Percentiles rank a stretch among this genome's conserved stretches.
These are phyloP conservation scores for Oxyteleia sp. DNA, from an alignment of 2,888 invertebrate species.

Conservation along the genomic window DNA sequence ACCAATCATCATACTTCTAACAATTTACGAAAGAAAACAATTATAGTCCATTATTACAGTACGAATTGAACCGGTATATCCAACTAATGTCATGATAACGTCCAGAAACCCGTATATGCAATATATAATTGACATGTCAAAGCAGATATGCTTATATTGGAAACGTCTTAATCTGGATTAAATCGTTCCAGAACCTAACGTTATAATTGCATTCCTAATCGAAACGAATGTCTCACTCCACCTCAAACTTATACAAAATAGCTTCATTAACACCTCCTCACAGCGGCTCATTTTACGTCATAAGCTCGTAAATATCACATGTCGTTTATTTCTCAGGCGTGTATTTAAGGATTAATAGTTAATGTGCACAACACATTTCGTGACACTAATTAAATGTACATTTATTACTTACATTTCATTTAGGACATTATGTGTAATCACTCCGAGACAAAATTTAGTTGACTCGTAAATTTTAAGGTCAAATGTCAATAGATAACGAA, in stretches of 20 bases:
- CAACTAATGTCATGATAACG: conserved; percentile 31
- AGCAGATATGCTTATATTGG: conserved; percentile 25
- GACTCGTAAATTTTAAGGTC: no score
- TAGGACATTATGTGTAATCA: no score
- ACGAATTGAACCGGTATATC: not conserved
- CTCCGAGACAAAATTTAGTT: no score
- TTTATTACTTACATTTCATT: not conserved
- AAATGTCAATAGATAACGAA: no score
- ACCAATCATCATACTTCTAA: no score
- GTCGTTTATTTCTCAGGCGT: conserved; percentile 10
- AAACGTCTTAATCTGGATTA: conserved; percentile 52
- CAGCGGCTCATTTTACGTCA: conserved; percentile 26
- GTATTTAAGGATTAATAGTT: conserved; percentile 10
- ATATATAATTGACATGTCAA: conserved; percentile 54
- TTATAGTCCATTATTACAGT: not conserved
- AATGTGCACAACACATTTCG: not conserved
- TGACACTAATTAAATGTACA: not conserved
- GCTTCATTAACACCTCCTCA: conserved; percentile 41
- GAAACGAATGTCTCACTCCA: conserved; percentile 48
- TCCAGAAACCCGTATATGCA: conserved; percentile 13
- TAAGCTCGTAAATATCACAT: conserved; percentile 23
- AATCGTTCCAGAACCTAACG: conserved; percentile 35
- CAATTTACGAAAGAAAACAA: conserved; percentile 17
- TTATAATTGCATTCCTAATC: conserved; percentile 56
- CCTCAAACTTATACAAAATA: conserved; percentile 22